A percentile compares a stretch with the other conserved stretches of the same genome.
Conservation (phyloP, 2,888 invertebrate genomes). For the Pyrocoelia pectoralis region DNA sequence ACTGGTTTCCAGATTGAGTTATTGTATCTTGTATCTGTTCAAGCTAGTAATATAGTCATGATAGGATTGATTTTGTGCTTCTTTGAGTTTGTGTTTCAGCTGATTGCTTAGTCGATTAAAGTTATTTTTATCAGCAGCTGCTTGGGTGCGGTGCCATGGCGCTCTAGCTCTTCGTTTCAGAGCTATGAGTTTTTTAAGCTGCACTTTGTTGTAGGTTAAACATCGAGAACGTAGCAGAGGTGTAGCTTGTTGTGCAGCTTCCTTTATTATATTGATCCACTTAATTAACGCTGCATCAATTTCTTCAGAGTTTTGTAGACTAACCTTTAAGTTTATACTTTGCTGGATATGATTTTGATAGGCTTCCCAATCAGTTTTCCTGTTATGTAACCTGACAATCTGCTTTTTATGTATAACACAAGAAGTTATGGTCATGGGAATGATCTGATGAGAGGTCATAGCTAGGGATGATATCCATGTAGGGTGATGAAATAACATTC, state of each 20-base stretch:
- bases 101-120: background rate
- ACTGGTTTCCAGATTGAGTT: background rate
- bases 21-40: slow-evolving; percentile 3
- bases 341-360: slow-evolving; percentile 2
- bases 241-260: background rate
- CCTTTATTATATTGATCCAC: background rate
- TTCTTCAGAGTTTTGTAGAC: background rate
- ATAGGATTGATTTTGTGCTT: background rate
- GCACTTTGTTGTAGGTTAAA: background rate
- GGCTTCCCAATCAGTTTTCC: background rate
- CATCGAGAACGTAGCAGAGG: background rate
- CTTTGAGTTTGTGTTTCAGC: background rate
- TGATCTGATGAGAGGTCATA: too few species aligned
- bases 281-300: background rate
- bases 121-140: background rate
- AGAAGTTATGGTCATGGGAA: too few species aligned
- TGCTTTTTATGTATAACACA: slow-evolving; percentile 6
- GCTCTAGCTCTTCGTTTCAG: background rate
- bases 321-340: slow-evolving; percentile 5
- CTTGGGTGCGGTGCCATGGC: too few species aligned
- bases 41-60: background rate
- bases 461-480: too few species aligned
- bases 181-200: background rate
- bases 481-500: too few species aligned
- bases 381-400: background rate